These are phyloP conservation scores for Tuta absoluta DNA, from an alignment of 2,888 invertebrate species.

Conservation along the genomic window DNA sequence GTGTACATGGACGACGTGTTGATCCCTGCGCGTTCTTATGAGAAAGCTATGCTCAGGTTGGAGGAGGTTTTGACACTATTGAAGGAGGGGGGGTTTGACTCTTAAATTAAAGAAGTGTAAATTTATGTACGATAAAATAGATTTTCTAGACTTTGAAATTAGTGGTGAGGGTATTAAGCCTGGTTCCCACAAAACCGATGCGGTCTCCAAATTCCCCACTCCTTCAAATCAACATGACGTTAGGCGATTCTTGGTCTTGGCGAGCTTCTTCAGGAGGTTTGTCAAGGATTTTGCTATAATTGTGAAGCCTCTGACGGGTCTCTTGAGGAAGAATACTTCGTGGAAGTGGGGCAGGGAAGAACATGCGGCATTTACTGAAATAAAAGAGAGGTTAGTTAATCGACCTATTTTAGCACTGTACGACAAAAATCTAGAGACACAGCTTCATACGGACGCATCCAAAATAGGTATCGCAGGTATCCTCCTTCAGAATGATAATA, in stretches of 20 bases:
- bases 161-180: not conserved
- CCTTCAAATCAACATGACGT: constrained; percentile 1
- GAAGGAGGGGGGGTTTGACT: not conserved
- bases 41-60: not conserved
- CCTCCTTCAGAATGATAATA: constrained; percentile 38
- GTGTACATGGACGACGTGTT: too few relatives aligned
- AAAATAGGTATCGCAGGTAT: constrained; percentile 43
- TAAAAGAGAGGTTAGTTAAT: not conserved
- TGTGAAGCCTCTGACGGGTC: not conserved
- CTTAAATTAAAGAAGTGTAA: constrained; percentile 7
- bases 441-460: constrained; percentile 46
- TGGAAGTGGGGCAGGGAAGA: not conserved
- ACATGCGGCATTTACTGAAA: not conserved
- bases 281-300: not conserved
- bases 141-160: constrained; percentile 10
- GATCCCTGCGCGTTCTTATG: not conserved
- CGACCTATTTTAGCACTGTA: not conserved
- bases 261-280: constrained; percentile 1
- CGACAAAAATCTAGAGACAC: not conserved
- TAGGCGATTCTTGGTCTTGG: constrained; percentile 1
- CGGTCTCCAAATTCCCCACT: constrained; percentile 7
- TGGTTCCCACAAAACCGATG: constrained; percentile 1
- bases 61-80: constrained; percentile 1
- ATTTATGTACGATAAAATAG: not conserved
- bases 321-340: not conserved